Base-by-base conservation (phyloP, 2,888 invertebrate species). In the Acanthacorydalis orientalis region DNA sequence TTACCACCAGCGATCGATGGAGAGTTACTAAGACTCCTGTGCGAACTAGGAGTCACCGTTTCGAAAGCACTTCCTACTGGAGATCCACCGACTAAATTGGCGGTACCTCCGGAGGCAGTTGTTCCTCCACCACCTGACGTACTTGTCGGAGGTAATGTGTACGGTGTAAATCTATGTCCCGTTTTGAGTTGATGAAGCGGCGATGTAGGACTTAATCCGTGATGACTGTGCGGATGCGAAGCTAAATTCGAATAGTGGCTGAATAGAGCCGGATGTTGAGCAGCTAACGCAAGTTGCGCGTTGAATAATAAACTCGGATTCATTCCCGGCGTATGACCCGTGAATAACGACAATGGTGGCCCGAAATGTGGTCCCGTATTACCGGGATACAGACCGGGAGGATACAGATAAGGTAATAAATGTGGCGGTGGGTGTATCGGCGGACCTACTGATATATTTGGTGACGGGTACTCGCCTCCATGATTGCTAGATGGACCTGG, bases 371-470 rank as follows among this genome's bases (percentile, higher is more conserved):
- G 75, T 3, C 69, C 71, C 2, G 34, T 16, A 23, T 32, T 43
- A 44, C 81, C 75, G 55, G 85, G 85, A 68, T 91, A 92, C 53
- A 92, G 71, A 33, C 89, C 88, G 44, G 81, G 86, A 34, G 90
- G 90, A 66, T 92, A 93, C 47, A 95, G 79, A 72, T 93, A 93
- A 55, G 93, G 92, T 61, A 93, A 72, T 61, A 87, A 73, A 65
- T 82, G 83, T 34, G 88, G 80, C 45, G 90, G 89, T 42, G 91
- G 90, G 60, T 92, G 92, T 43, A 91, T 83, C 42, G 91, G 91
- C 38, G 92, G 92, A 45, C 92, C 93, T 38, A 93, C 84, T 33
- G 90, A 90, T 52, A 92, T 91, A 69, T 93, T 93, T 15, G 92
- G 92, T 53, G 88, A 82, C 1, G 89, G 89, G 54, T 85, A 85